A percentile compares a stretch with the other conserved stretches of the same genome.
Conservation (phyloP, 2,797 vertebrate species). For the Salmo trutta region DNA sequence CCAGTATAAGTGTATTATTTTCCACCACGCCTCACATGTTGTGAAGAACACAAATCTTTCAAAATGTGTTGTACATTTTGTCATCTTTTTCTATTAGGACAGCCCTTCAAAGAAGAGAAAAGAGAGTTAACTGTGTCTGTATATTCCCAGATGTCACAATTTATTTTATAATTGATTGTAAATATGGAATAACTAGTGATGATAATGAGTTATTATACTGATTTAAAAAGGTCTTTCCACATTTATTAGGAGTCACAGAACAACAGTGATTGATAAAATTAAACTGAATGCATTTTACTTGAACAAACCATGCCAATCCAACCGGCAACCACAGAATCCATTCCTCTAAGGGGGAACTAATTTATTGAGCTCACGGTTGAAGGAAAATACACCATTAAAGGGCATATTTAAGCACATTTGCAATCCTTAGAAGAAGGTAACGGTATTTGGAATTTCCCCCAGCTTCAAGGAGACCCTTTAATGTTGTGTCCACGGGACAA, state of each 20-base stretch:
- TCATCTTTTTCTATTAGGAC: not conserved
- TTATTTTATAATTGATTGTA: conserved; percentile 9
- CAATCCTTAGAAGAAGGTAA: conserved; percentile 70
- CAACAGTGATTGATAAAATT: conserved; percentile 42
- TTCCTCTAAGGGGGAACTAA: conserved; percentile 61
- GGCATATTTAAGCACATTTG: conserved; percentile 71
- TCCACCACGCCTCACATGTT: not conserved
- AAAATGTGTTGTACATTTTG: not conserved
- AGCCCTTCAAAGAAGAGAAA: not conserved
- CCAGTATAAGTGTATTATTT: not conserved
- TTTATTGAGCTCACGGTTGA: conserved; percentile 56
- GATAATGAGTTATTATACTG: not conserved
- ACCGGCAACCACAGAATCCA: conserved; percentile 24
- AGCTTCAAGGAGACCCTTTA: conserved; percentile 76
- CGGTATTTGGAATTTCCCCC: conserved; percentile 64
- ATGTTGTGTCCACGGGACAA: conserved; percentile 72
- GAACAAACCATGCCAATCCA: conserved; percentile 40
- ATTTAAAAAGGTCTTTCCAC: conserved; percentile 13
- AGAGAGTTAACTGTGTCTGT: not conserved
- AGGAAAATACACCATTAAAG: conserved; percentile 68
- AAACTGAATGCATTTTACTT: conserved; percentile 29
- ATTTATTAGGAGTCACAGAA: conserved; percentile 36
- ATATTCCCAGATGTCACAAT: not conserved
- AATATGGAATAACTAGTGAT: conserved; percentile 12
- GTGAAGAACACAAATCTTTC: not conserved